A percentile compares a stretch with the other conserved stretches of the same genome.
phyloP scores from a whole-genome alignment of 2,797 vertebrate genomes.

The Bovichtus variegatus region DNA sequence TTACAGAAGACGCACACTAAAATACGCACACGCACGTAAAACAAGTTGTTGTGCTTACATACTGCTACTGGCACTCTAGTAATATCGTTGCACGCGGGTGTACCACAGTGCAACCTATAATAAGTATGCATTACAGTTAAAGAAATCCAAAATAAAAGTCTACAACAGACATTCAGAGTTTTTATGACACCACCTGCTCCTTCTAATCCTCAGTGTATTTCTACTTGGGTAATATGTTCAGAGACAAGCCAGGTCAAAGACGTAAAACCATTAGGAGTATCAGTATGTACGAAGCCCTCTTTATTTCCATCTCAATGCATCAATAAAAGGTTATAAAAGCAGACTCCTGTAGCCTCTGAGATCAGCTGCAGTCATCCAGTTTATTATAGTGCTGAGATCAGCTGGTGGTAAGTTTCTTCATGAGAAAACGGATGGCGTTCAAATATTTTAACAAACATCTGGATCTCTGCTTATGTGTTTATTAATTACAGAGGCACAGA shows the following conservation, averaged over 20 bases:
- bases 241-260: slow-evolving; percentile 45
- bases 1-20: slow-evolving; percentile 41
- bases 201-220: slow-evolving; percentile 56
- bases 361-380: slow-evolving; percentile 3
- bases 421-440: neutral
- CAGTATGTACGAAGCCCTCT: slow-evolving; percentile 47
- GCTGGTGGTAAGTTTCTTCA: neutral
- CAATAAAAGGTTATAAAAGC: slow-evolving; percentile 48
- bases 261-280: slow-evolving; percentile 49
- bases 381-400: slow-evolving; percentile 15
- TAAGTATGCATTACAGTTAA: slow-evolving; percentile 26
- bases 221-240: slow-evolving; percentile 51
- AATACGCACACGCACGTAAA: slow-evolving; percentile 14
- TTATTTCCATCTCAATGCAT: slow-evolving; percentile 59
- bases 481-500: slow-evolving; percentile 23
- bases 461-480: slow-evolving; percentile 17
- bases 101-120: slow-evolving; percentile 32
- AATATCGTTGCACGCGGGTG: slow-evolving; percentile 27
- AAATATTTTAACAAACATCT: slow-evolving; percentile 27
- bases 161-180: slow-evolving; percentile 36
- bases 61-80: slow-evolving; percentile 20
- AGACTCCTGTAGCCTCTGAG: slow-evolving; percentile 5
- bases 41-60: slow-evolving; percentile 13
- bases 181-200: slow-evolving; percentile 51
- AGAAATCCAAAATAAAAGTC: slow-evolving; percentile 11